Evolutionary conservation across 2,797 vertebrate genomes (phyloP).

Genomic region (Peromyscus eremicus): DNA sequence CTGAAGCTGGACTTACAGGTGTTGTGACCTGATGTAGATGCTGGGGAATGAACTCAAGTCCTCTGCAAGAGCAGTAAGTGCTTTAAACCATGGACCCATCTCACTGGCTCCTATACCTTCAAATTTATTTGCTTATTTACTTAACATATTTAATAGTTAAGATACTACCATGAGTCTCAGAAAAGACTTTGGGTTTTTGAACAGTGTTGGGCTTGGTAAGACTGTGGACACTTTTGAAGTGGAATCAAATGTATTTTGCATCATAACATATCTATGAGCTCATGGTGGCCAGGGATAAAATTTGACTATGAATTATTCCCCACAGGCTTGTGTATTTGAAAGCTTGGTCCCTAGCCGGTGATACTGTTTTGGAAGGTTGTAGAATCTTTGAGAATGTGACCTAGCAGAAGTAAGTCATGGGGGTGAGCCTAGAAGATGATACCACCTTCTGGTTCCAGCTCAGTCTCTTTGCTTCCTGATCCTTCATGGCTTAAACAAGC

Average conservation of each 20-base stretch:
- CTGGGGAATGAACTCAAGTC: too few species aligned
- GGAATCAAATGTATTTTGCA: neutral
- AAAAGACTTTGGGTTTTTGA: neutral
- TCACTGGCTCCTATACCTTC: neutral
- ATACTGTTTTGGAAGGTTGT: neutral
- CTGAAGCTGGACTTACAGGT: neutral
- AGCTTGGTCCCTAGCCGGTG: neutral
- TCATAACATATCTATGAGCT: too few species aligned
- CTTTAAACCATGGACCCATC: neutral
- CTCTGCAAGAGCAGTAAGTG: too few species aligned
- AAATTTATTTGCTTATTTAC: neutral
- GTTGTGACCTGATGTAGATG: too few species aligned
- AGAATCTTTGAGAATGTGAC: neutral
- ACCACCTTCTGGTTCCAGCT: neutral
- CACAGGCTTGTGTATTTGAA: neutral
- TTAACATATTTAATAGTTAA: neutral
- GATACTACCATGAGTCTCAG: neutral
- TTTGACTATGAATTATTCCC: neutral
- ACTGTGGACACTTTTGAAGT: neutral
- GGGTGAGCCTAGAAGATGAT: neutral
- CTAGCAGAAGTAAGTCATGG: neutral
- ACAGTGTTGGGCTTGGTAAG: neutral
- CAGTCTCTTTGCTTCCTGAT: neutral
- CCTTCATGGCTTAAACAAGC: neutral
- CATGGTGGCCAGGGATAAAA: neutral